Evolutionary conservation across 2,113 vertebrate species (phyloP), one percentile per base, ranked within the genome.

Genomic region (Leuciscus idus): DNA sequence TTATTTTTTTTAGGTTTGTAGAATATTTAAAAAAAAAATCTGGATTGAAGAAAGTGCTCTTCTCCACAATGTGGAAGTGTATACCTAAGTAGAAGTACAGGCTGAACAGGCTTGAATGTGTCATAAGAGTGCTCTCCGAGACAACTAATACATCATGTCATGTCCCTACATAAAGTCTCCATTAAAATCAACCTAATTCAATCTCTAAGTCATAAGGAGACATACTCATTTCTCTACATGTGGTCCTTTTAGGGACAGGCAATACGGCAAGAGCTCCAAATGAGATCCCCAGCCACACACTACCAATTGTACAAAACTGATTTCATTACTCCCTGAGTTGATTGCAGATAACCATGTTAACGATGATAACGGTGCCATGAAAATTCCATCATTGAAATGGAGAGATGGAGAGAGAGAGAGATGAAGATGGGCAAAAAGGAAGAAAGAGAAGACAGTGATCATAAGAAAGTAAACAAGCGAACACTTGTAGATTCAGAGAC

Each of bases 281-380:
- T 87, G 83, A 89, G 88, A 83, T 87, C 81, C 76, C 26, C 50
- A 33, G 80, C 50, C 61, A 81, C 75, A 70, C 86, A 87, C 64
- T 78, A 81, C 79, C 80, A 76, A 85, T 88, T 83, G 28, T 72
- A 76, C 84, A 73, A 87, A 83, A 66, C 68, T 81, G 70, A 89
- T 88, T 89, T 85, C 75, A 88, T 90, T 88, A 90, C 79, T 50
- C 78, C 70, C 55, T 12, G 75, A 89, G 87, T 83, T 89, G 85
- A 88, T 90, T 89, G 87, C 84, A 88, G 87, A 91, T 89, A 88
- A 91, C 87, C 28, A 57, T 36, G 85, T 91, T 88, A 89, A 66
- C 66, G 82, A 78, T 52, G 64, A 87, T 86, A 87, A 74, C 15
- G 30, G 30, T 57, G 76, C 57, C 64, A 77, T 52, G 36, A 85